These are phyloP conservation scores for Percina caprodes DNA, from an alignment of 2,113 vertebrate genomes.

Conservation along the genomic window DNA sequence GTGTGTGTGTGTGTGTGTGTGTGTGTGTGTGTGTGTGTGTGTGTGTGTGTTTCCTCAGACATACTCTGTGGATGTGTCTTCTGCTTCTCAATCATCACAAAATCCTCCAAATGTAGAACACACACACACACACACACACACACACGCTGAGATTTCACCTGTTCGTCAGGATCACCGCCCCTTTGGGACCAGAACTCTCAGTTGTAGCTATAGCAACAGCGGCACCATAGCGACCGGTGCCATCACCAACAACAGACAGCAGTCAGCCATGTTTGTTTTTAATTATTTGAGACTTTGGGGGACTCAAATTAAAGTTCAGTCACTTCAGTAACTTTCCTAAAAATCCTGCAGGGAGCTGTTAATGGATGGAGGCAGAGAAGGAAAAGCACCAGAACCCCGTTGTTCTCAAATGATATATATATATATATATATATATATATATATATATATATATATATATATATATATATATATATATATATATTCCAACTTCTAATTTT, in stretches of 20 bases:
- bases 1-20: slow-evolving; percentile 19
- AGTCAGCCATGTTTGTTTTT: slow-evolving; percentile 3
- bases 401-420: too few relatives aligned
- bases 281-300: too few relatives aligned
- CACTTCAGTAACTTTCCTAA: too few relatives aligned
- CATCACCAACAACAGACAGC: slow-evolving; percentile 9
- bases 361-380: too few relatives aligned
- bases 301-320: too few relatives aligned
- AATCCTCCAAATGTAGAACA: slow-evolving; percentile 41
- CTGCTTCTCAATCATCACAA: slow-evolving; percentile 56
- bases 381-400: too few relatives aligned
- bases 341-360: too few relatives aligned
- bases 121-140: too few relatives aligned
- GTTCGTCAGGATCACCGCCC: slow-evolving; percentile 31
- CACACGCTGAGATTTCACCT: slow-evolving; percentile 29
- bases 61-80: slow-evolving; percentile 46
- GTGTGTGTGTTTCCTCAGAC: slow-evolving; percentile 38
- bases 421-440: too few relatives aligned
- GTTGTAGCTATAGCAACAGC: slow-evolving; percentile 47
- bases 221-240: slow-evolving; percentile 31
- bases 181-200: slow-evolving; percentile 32
- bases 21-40: slow-evolving; percentile 33
- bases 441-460: too few relatives aligned
- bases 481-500: too few relatives aligned
- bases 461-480: too few relatives aligned